Conservation (phyloP, 2,797 vertebrate species). For the Scolopax rusticola region DNA sequence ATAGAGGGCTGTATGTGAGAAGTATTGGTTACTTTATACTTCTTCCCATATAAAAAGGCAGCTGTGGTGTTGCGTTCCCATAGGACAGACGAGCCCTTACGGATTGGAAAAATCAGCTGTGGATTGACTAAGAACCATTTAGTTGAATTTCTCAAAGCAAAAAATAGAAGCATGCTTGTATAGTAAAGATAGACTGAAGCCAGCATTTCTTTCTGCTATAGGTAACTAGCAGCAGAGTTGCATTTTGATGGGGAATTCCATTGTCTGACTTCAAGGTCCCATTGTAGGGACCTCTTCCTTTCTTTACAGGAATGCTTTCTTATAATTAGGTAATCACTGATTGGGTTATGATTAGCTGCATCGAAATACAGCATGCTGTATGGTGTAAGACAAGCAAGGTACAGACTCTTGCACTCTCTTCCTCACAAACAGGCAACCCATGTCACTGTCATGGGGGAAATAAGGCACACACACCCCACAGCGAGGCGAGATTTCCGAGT, state of each 20-base stretch:
- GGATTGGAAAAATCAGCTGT: conserved; percentile 26
- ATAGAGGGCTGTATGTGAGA: not conserved
- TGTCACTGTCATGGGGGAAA: not conserved
- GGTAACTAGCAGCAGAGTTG: not conserved
- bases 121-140: not conserved
- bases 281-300: not conserved
- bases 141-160: not conserved
- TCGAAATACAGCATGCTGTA: not conserved
- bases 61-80: not conserved
- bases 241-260: not conserved
- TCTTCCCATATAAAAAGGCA: not conserved
- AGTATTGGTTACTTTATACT: not conserved
- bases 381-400: not conserved
- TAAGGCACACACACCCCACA: not conserved
- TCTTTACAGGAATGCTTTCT: not conserved
- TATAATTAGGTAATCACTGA: not conserved
- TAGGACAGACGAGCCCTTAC: not conserved
- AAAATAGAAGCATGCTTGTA: not conserved
- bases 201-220: not conserved
- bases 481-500: not conserved
- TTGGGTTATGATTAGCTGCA: not conserved
- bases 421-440: not conserved
- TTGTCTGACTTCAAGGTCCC: not conserved
- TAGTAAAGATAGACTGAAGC: not conserved
- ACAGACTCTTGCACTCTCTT: not conserved